phyloP scores from a whole-genome alignment of 53 echinoderm and acorn worm genomes.

The Hippasteria phrygiana region DNA sequence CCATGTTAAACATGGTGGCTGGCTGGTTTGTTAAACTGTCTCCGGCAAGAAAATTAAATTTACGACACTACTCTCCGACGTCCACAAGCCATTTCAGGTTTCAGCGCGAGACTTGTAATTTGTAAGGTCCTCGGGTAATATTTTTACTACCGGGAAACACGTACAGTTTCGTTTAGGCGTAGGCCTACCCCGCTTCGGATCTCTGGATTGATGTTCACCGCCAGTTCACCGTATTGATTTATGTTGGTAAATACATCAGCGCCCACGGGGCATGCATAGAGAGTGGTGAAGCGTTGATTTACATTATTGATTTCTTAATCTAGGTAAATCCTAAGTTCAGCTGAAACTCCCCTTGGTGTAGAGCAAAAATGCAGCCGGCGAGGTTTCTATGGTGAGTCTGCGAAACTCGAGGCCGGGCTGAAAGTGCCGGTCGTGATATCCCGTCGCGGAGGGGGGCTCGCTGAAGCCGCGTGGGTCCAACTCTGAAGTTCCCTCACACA shows the following conservation, averaged over 20 bases:
- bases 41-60: not conserved
- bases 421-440: not conserved
- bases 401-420: not conserved
- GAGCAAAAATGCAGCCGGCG: not conserved
- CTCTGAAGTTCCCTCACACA: slow-evolving; percentile 54
- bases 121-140: not conserved
- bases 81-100: not conserved
- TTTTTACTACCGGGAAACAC: not conserved
- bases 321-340: slow-evolving; percentile 2
- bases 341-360: not conserved
- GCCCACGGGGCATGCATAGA: not conserved
- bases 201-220: not conserved
- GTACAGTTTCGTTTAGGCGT: not conserved
- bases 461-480: slow-evolving; percentile 32
- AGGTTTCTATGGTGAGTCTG: not conserved
- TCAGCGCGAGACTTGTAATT: not conserved
- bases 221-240: slow-evolving; percentile 16
- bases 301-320: slow-evolving; percentile 7
- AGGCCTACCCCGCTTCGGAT: not conserved
- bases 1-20: slow-evolving; percentile 87
- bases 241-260: slow-evolving; percentile 23
- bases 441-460: slow-evolving; percentile 3
- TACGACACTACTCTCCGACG: not conserved
- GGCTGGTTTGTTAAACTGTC: not conserved
- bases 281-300: slow-evolving; percentile 36